Evolutionary conservation across 1,140 invertebrate genomes (phyloP).

Genomic region (Cotesia chilonis): DNA sequence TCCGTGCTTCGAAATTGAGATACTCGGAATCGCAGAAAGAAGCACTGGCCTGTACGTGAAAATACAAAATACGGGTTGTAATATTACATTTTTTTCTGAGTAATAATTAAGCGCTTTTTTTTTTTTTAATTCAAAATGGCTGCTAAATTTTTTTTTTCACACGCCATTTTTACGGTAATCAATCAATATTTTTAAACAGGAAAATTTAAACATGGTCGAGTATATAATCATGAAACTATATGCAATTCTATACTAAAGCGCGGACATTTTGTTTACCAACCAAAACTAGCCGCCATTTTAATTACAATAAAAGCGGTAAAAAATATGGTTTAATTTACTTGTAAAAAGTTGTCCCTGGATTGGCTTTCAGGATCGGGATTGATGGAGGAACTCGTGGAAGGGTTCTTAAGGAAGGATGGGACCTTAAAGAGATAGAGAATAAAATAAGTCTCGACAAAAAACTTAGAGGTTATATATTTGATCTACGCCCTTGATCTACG

Average conservation of each 20-base stretch:
- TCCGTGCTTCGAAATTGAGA: constrained; percentile 25
- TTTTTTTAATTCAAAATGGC: too few relatives aligned
- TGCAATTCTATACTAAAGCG: too few relatives aligned
- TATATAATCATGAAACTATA: too few relatives aligned
- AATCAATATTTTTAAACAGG: too few relatives aligned
- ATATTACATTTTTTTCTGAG: neutral
- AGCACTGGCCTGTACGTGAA: constrained; percentile 21
- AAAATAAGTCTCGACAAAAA: constrained; percentile 3
- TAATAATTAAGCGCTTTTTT: too few relatives aligned
- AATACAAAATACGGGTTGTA: neutral
- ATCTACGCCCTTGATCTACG: neutral
- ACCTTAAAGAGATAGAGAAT: constrained; percentile 2
- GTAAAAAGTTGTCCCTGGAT: constrained; percentile 40
- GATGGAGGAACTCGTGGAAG: constrained; percentile 15
- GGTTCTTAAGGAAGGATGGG: constrained; percentile 9
- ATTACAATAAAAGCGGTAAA: too few relatives aligned
- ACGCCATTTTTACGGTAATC: too few relatives aligned
- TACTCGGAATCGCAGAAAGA: constrained; percentile 29
- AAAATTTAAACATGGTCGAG: too few relatives aligned
- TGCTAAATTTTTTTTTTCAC: too few relatives aligned
- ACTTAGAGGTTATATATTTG: neutral
- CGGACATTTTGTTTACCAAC: too few relatives aligned
- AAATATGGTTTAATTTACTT: constrained; percentile 43
- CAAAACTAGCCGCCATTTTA: too few relatives aligned
- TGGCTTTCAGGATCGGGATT: neutral